Base-by-base conservation (phyloP, 2,888 invertebrate species). In the Eutolmus rufibarbis region DNA sequence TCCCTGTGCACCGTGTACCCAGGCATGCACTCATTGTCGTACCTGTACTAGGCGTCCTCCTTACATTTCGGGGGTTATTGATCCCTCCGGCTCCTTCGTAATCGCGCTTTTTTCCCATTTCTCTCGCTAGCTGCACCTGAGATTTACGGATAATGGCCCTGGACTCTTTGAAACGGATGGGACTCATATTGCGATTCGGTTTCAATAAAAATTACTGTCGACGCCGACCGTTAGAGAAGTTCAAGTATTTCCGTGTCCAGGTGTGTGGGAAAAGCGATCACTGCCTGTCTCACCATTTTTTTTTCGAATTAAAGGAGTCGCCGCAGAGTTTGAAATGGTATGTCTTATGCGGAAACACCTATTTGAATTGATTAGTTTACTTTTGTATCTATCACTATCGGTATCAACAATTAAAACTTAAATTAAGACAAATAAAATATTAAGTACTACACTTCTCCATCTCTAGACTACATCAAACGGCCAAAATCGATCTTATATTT, bases 31-130 rank as follows among this genome's bases (percentile, higher is more conserved):
- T n/a, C 37, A 34, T 76, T 51, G 31, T 51, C 51, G 12, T 79
- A 51, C 79, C 79, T 79, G 51, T 14, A 14, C 40, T 79, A 46
- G 14, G 9, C 28, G 16, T 79, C 51, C 51, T 51, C 51, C 66
- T 28, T 66, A 66, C 51, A 31, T 43, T 79, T 79, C 79, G 79
- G 79, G 79, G 79, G 79, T 79, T 79, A 79, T 79, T 79, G 79
- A 79, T 79, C 79, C 51, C 51, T 79, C 66, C 12, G 9, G 66
- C 19, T 66, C 28, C 28, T 66, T 66, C 23, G 66, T 66, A 66
- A 66, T 23, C 66, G 66, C 66, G 66, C 66, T 28, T 28, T 12
- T 66, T 66, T 66, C 66, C 19, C 23, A 66, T 28, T 66, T 66
- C 66, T 66, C 66, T 66, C 66, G 28, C 66, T 66, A 28, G 51